These are phyloP conservation scores for Pterostichus madidus DNA, from an alignment of 2,888 invertebrate species.

Conservation along the genomic window DNA sequence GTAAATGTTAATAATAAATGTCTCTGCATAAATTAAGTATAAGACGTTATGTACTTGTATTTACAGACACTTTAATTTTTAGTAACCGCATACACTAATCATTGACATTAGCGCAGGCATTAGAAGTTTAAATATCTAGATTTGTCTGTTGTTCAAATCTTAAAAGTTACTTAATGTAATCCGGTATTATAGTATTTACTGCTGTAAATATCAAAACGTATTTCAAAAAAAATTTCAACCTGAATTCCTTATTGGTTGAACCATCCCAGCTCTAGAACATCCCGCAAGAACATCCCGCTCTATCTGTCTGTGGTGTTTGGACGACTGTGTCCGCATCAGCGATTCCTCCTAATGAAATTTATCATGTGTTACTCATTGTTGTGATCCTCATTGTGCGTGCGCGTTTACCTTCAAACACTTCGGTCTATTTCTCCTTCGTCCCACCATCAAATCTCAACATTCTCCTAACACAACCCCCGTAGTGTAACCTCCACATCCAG, in stretches of 20 bases:
- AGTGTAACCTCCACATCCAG: not conserved
- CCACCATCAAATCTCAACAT: slow-evolving; percentile 13
- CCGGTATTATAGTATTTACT: too few species aligned
- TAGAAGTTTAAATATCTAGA: too few species aligned
- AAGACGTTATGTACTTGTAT: too few species aligned
- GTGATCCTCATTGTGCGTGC: slow-evolving; percentile 68
- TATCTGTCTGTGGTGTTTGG: slow-evolving; percentile 71
- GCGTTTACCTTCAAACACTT: slow-evolving; percentile 58
- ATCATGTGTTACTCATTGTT: slow-evolving; percentile 76
- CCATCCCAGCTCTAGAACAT: not conserved
- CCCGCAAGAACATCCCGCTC: slow-evolving; percentile 51
- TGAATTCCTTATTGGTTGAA: slow-evolving; percentile 26
- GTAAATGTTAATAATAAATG: too few species aligned
- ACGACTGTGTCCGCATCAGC: slow-evolving; percentile 74
- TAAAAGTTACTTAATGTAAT: too few species aligned
- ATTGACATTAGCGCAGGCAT: too few species aligned
- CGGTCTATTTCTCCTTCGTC: slow-evolving; percentile 40
- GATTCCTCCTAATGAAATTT: slow-evolving; percentile 75
- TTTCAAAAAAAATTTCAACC: too few species aligned
- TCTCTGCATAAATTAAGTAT: too few species aligned
- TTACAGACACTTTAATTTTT: too few species aligned
- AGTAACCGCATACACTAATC: too few species aligned
- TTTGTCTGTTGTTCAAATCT: too few species aligned
- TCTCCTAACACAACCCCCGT: not conserved
- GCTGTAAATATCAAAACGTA: too few species aligned